These are phyloP conservation scores for Drosophila sordidapex DNA, from an alignment of 2,888 invertebrate genomes.

Conservation along the genomic window DNA sequence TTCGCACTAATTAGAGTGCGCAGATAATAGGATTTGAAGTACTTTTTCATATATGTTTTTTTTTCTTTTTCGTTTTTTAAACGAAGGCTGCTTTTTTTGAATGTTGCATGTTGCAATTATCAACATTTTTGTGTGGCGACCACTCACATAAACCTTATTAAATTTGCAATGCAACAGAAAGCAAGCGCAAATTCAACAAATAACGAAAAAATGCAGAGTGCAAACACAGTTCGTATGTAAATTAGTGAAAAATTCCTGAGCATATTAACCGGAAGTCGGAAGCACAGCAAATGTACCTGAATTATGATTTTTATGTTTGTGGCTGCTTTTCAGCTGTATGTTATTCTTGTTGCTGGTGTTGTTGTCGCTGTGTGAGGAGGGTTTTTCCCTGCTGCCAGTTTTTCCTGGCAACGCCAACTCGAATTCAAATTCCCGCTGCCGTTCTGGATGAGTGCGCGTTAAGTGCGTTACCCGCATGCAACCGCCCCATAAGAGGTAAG, in stretches of 20 bases:
- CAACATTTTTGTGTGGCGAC: conserved; percentile 2
- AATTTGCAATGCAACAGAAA: conserved; percentile 13
- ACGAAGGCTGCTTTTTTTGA: background rate
- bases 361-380: conserved; percentile 1
- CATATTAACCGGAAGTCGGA: conserved; percentile 68
- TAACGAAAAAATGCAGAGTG: conserved; percentile 15
- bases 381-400: conserved; percentile 32
- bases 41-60: fast-evolving
- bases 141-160: background rate
- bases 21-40: background rate
- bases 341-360: conserved; percentile 6
- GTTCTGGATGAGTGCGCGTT: conserved; percentile 73
- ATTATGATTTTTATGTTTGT: conserved; percentile 65
- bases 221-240: conserved; percentile 46
- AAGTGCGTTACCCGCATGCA: conserved; percentile 68
- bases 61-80: background rate
- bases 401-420: conserved; percentile 29
- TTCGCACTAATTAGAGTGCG: background rate
- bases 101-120: background rate
- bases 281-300: conserved; percentile 72
- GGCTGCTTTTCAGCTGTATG: conserved; percentile 7
- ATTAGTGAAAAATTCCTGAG: conserved; percentile 52
- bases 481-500: conserved; percentile 43
- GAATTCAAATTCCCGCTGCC: conserved; percentile 28
- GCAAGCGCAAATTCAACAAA: background rate